phyloP scores from a whole-genome alignment of 2,797 vertebrate genomes.

The Ptychobarbus kaznakovi region DNA sequence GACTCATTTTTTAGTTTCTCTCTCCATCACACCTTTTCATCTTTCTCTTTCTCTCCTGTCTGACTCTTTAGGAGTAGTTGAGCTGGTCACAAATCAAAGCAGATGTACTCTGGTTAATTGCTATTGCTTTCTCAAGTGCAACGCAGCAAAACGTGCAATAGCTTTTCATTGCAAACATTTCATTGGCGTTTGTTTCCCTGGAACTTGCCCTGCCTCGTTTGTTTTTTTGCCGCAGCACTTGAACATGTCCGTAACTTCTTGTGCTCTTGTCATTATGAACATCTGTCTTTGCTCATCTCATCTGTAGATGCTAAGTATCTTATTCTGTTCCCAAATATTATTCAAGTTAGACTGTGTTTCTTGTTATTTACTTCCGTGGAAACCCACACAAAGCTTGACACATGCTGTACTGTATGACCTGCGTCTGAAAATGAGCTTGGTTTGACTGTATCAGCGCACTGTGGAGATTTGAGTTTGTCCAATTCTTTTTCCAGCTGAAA shows the following conservation, averaged over 20 bases:
- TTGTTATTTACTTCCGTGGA: background rate
- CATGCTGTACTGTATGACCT: background rate
- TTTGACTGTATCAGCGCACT: background rate
- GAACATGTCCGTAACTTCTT: background rate
- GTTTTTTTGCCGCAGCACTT: background rate
- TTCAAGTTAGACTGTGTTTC: background rate
- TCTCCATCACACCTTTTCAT: background rate
- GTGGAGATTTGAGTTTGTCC: background rate
- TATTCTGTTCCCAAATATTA: background rate
- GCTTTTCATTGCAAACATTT: background rate
- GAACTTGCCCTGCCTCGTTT: background rate
- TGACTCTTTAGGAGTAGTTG: background rate
- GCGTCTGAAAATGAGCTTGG: background rate
- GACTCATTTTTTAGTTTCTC: background rate
- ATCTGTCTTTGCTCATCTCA: background rate
- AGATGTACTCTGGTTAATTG: background rate
- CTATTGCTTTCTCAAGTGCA: background rate
- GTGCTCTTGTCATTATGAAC: background rate
- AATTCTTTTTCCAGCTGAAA: background rate
- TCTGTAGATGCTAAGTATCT: background rate
- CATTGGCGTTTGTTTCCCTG: background rate
- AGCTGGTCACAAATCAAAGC: background rate
- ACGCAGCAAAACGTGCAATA: background rate
- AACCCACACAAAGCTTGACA: background rate
- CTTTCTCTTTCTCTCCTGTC: background rate